These are phyloP conservation scores for Apotomis betuletana DNA, from an alignment of 2,888 invertebrate genomes.

Conservation along the genomic window DNA sequence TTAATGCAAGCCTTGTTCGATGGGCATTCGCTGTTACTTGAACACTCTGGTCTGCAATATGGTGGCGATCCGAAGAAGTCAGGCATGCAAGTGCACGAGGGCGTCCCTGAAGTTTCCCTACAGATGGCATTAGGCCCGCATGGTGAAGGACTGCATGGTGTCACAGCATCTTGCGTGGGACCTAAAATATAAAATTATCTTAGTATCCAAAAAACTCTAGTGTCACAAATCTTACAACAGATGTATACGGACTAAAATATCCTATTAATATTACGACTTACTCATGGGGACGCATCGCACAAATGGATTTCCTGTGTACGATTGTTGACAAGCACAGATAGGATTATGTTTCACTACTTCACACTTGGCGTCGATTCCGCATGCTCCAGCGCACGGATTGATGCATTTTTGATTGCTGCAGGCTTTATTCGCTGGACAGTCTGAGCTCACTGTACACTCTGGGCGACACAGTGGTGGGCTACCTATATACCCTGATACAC, in stretches of 20 bases:
- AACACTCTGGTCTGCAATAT: slow-evolving; percentile 89
- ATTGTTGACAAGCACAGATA: slow-evolving; percentile 87
- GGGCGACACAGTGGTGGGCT: slow-evolving; percentile 90
- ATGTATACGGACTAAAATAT: not conserved
- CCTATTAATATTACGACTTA: slow-evolving; percentile 54
- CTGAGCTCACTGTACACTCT: slow-evolving; percentile 90
- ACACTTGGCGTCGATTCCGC: slow-evolving; percentile 88
- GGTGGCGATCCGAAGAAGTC: slow-evolving; percentile 89
- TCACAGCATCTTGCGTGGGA: slow-evolving; percentile 72
- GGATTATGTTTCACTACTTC: slow-evolving; percentile 90
- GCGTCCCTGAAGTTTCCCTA: slow-evolving; percentile 79
- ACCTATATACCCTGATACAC: slow-evolving; percentile 87
- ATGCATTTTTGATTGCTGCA: slow-evolving; percentile 90
- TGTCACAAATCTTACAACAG: not conserved
- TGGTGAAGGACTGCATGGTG: slow-evolving; percentile 88
- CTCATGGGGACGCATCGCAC: slow-evolving; percentile 84
- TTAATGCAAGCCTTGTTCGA: slow-evolving; percentile 86
- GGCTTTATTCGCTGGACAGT: slow-evolving; percentile 88
- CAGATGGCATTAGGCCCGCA: slow-evolving; percentile 87
- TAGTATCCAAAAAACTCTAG: slow-evolving; percentile 12
- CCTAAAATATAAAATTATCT: slow-evolving; percentile 64
- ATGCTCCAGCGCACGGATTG: slow-evolving; percentile 89
- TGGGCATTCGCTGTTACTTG: slow-evolving; percentile 87
- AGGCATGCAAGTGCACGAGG: slow-evolving; percentile 87
- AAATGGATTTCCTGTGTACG: slow-evolving; percentile 90